These are phyloP conservation scores for Malacoctenus gilli DNA, from an alignment of 2,797 vertebrate genomes.

Conservation along the genomic window DNA sequence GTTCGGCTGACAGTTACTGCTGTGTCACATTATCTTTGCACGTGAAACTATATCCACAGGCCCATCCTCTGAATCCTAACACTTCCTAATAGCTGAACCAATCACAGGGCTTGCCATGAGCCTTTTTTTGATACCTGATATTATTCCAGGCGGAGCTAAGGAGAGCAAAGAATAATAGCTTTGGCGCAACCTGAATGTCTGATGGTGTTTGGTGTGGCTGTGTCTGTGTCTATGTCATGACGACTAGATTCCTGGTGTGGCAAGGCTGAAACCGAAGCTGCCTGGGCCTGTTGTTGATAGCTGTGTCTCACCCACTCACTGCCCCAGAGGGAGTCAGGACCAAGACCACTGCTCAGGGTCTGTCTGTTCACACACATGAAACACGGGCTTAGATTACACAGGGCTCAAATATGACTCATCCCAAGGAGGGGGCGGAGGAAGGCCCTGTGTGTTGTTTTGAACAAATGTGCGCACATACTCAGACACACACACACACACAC, in stretches of 20 bases:
- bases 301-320: conserved; percentile 74
- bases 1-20: conserved; percentile 37
- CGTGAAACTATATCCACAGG: conserved; percentile 60
- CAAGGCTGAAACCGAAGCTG: conserved; percentile 70
- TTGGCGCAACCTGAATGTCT: conserved; percentile 38
- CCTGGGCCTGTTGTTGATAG: conserved; percentile 70
- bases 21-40: conserved; percentile 58
- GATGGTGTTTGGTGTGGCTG: conserved; percentile 40
- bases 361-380: conserved; percentile 78
- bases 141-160: conserved; percentile 55
- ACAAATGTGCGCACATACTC: conserved; percentile 28
- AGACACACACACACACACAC: conserved; percentile 42
- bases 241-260: conserved; percentile 63
- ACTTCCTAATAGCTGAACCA: conserved; percentile 58
- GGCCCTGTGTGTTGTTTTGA: conserved; percentile 69
- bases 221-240: conserved; percentile 54
- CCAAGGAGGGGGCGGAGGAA: conserved; percentile 57
- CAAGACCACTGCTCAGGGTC: conserved; percentile 72
- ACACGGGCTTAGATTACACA: conserved; percentile 75
- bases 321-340: conserved; percentile 71
- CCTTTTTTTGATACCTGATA: conserved; percentile 59
- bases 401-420: conserved; percentile 78
- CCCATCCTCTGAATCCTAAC: conserved; percentile 44
- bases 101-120: conserved; percentile 29
- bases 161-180: conserved; percentile 39